These are phyloP conservation scores for Zeus faber DNA, from an alignment of 2,113 vertebrate genomes.

Conservation along the genomic window DNA sequence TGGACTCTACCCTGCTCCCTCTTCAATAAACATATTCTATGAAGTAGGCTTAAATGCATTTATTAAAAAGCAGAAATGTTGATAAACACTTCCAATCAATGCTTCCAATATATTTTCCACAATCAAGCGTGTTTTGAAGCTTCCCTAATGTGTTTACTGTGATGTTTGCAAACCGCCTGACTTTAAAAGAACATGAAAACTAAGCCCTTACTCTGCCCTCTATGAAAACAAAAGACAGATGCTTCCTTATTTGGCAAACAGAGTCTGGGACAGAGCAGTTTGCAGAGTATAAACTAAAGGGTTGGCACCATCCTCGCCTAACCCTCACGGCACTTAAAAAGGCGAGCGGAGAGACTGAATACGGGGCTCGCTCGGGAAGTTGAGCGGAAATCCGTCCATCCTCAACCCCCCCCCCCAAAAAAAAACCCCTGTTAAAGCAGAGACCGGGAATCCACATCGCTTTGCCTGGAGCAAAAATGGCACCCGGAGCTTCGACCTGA, in stretches of 20 bases:
- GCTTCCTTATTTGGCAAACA: conserved; percentile 73
- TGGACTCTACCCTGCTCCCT: too few relatives aligned
- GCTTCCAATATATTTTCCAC: too few relatives aligned
- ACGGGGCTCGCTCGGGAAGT: conserved; percentile 34
- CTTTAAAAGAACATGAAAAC: conserved; percentile 30
- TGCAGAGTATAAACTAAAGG: conserved; percentile 47
- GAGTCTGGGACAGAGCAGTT: conserved; percentile 27
- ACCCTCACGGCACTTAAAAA: conserved; percentile 42
- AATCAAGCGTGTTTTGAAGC: too few relatives aligned
- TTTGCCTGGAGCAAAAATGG: conserved; percentile 53
- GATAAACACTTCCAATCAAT: too few relatives aligned
- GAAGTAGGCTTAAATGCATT: too few relatives aligned
- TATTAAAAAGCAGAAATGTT: too few relatives aligned
- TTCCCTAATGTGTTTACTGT: too few relatives aligned
- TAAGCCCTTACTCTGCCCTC: conserved; percentile 21
- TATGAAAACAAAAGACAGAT: conserved; percentile 56
- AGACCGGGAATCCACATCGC: conserved; percentile 51
- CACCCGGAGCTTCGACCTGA: conserved; percentile 50
- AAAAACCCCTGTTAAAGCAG: conserved; percentile 35
- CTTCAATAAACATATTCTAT: too few relatives aligned
- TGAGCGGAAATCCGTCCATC: conserved; percentile 43
- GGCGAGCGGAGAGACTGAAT: conserved; percentile 14
- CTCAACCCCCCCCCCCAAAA: too few relatives aligned
- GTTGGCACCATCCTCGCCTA: conserved; percentile 60
- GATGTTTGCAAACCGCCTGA: too few relatives aligned